phyloP scores from a whole-genome alignment of 2,888 invertebrate species.

The Eupithecia abbreviata region DNA sequence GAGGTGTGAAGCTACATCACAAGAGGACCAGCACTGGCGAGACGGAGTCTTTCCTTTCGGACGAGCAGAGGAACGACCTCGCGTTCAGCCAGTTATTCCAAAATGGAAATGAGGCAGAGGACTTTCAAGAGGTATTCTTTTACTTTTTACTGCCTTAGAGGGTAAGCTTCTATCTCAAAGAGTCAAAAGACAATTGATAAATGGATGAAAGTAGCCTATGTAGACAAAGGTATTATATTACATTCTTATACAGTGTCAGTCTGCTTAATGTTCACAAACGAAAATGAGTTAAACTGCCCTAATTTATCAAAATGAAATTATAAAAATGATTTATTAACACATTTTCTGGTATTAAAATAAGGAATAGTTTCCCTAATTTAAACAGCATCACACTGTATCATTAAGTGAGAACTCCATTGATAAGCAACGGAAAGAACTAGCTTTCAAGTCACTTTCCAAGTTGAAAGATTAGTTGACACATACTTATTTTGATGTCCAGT shows the following conservation, averaged over 20 bases:
- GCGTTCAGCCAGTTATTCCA: conserved; percentile 75
- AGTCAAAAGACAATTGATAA: not conserved
- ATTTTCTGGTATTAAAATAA: no score
- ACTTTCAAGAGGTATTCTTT: conserved; percentile 63
- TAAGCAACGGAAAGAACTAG: not conserved
- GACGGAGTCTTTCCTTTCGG: conserved; percentile 72
- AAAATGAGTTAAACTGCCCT: no score
- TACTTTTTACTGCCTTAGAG: not conserved
- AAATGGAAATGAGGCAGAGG: conserved; percentile 71
- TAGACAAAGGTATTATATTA: not conserved
- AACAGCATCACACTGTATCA: no score
- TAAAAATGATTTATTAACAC: no score
- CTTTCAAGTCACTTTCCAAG: not conserved
- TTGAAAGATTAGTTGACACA: not conserved
- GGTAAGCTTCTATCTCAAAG: not conserved
- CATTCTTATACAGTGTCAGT: no score
- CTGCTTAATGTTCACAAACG: no score
- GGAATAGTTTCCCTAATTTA: no score
- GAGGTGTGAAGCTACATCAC: conserved; percentile 72
- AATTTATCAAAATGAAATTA: no score
- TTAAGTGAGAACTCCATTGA: not conserved
- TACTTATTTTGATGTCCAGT: not conserved
- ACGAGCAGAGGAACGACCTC: conserved; percentile 76
- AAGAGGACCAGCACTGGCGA: conserved; percentile 70
- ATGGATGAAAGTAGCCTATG: not conserved